Conservation (phyloP, 2,797 vertebrate species). For the Sebastiscus albofasciatus region DNA sequence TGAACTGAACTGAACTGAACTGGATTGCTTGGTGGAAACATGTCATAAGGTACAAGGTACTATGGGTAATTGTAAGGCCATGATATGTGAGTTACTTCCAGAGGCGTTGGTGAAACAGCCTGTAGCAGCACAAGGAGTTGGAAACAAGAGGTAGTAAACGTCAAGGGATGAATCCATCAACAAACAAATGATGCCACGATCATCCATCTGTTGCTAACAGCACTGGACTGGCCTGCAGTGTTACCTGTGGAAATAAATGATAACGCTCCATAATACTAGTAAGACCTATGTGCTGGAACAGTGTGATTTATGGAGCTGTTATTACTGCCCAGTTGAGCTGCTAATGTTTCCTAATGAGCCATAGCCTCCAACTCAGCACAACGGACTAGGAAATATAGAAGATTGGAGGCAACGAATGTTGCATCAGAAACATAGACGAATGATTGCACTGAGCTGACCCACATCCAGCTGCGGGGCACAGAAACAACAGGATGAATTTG, state of each 20-base stretch:
- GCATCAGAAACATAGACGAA: constrained; percentile 34
- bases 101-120: constrained; percentile 7
- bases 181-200: background rate
- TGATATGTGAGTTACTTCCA: constrained; percentile 2
- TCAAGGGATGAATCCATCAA: constrained; percentile 7
- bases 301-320: constrained; percentile 77
- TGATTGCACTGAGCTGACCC: constrained; percentile 20
- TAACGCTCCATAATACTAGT: constrained; percentile 29
- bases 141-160: constrained; percentile 17
- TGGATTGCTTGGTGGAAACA: background rate
- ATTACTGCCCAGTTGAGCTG: constrained; percentile 76
- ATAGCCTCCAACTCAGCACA: constrained; percentile 70
- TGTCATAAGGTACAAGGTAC: background rate
- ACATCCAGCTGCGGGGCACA: constrained; percentile 6
- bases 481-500: background rate
- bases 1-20: background rate
- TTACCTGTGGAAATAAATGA: constrained; percentile 50
- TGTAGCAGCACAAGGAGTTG: background rate
- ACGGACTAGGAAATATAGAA: constrained; percentile 57
- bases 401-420: constrained; percentile 47
- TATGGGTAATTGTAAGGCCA: background rate
- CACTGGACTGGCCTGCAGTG: constrained; percentile 29
- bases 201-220: constrained; percentile 28
- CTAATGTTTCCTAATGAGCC: constrained; percentile 79
- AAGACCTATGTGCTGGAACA: constrained; percentile 47